Conservation (phyloP, 2,797 vertebrate species). For the Calcarius lapponicus region DNA sequence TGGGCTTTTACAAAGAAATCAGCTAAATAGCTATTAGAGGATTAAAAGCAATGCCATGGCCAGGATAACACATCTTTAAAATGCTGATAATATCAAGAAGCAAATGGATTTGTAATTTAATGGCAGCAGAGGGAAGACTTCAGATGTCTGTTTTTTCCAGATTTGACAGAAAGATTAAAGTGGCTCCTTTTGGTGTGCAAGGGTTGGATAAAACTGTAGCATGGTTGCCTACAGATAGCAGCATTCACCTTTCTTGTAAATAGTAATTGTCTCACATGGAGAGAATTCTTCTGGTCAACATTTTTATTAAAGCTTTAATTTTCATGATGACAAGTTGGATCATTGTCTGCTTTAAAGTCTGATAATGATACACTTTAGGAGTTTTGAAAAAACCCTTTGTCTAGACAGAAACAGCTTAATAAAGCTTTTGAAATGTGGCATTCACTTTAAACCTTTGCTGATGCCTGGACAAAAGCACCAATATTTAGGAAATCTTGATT, state of each 20-base stretch:
- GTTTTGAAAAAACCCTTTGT: conserved; percentile 46
- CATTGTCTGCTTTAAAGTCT: conserved; percentile 31
- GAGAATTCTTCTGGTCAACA: not conserved
- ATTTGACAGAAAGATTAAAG: conserved; percentile 49
- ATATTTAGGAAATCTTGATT: not conserved
- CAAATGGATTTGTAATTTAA: conserved; percentile 65
- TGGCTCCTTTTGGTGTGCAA: not conserved
- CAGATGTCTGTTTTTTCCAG: not conserved
- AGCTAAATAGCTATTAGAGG: conserved; percentile 44
- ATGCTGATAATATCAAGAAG: conserved; percentile 55
- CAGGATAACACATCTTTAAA: conserved; percentile 48
- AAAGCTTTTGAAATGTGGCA: conserved; percentile 28
- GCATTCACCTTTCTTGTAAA: not conserved
- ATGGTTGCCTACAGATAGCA: not conserved
- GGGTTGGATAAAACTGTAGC: not conserved
- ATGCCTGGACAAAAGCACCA: not conserved
- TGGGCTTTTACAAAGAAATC: conserved; percentile 51
- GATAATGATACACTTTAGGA: conserved; percentile 16
- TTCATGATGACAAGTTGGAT: conserved; percentile 1
- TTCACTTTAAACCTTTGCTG: conserved; percentile 5
- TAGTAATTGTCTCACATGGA: not conserved
- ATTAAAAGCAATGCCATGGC: conserved; percentile 62
- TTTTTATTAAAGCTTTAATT: conserved; percentile 53
- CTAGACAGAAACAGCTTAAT: conserved; percentile 37
- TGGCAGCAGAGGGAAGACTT: not conserved